Evolutionary conservation across 2,888 invertebrate genomes (phyloP).

Genomic region (Drosophila phalerata): DNA sequence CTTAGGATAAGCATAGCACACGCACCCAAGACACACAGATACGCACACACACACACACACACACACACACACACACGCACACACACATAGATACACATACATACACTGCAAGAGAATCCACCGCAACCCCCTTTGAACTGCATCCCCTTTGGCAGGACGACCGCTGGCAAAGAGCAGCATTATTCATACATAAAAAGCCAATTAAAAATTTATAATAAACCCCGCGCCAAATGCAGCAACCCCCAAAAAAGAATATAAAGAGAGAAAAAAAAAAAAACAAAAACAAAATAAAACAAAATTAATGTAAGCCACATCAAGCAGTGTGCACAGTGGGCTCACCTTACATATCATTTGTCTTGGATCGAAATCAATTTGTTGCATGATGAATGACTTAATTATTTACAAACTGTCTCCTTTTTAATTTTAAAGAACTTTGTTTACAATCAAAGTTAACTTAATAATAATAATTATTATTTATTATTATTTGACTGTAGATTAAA

Average conservation of each 20-base stretch:
- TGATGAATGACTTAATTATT: neutral
- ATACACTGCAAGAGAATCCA: slow-evolving; percentile 1
- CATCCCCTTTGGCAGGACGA: slow-evolving; percentile 52
- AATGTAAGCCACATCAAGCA: slow-evolving; percentile 47
- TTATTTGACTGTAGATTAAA: neutral
- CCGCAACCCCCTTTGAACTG: slow-evolving; percentile 59
- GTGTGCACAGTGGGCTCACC: slow-evolving; percentile 51
- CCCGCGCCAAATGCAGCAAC: slow-evolving; percentile 73
- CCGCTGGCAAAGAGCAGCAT: slow-evolving; percentile 61
- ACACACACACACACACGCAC: neutral
- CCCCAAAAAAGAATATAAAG: slow-evolving; percentile 47
- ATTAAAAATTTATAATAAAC: slow-evolving; percentile 81
- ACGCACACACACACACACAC: slow-evolving; percentile 23
- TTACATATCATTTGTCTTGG: neutral
- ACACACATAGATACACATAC: neutral
- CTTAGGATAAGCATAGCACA: slow-evolving; percentile 58
- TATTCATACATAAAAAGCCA: slow-evolving; percentile 81
- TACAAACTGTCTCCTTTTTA: too few species aligned
- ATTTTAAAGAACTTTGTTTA: neutral
- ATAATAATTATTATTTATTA: too few species aligned
- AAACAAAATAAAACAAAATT: slow-evolving; percentile 48
- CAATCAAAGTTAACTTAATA: too few species aligned
- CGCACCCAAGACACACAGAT: slow-evolving; percentile 49
- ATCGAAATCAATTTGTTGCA: neutral
- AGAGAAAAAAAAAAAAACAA: too few species aligned